Evolutionary conservation across 1,140 invertebrate species (phyloP).

Genomic region (Pseudomyrmex cubaensis): DNA sequence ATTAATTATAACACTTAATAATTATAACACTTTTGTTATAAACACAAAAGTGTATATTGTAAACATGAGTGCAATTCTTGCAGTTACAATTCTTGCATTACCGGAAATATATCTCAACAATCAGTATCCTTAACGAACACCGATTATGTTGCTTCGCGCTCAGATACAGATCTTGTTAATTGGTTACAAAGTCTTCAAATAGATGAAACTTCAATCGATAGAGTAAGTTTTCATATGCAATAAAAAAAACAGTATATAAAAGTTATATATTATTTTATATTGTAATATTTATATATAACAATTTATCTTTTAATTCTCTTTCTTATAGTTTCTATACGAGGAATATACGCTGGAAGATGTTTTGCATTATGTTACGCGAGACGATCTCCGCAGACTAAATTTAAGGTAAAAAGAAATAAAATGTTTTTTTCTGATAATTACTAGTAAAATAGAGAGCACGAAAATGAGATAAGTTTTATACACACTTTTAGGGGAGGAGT

Average conservation of each 20-base stretch:
- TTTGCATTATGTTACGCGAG: constrained; percentile 89
- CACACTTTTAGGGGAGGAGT: constrained; percentile 85
- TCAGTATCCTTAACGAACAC: constrained; percentile 70
- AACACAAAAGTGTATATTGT: constrained; percentile 29
- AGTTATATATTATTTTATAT: constrained; percentile 16
- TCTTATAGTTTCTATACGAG: constrained; percentile 88
- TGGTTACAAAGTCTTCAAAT: constrained; percentile 87
- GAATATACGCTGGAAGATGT: constrained; percentile 93
- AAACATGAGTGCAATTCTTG: constrained; percentile 48
- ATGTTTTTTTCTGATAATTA: constrained; percentile 1
- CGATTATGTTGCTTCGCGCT: constrained; percentile 50
- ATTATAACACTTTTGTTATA: too few relatives aligned
- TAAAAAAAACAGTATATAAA: constrained; percentile 8
- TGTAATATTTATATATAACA: neutral
- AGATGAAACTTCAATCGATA: constrained; percentile 86
- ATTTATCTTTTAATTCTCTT: neutral
- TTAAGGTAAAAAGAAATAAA: constrained; percentile 86
- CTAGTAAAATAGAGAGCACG: constrained; percentile 29
- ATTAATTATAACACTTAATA: too few relatives aligned
- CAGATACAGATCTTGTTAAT: constrained; percentile 85
- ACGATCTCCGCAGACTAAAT: constrained; percentile 91
- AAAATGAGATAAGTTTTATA: constrained; percentile 32
- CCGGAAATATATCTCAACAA: constrained; percentile 63
- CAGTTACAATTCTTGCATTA: constrained; percentile 73
- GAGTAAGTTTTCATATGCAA: constrained; percentile 75